These are phyloP conservation scores for Drosophila mojavensis DNA, from an alignment of 1,140 invertebrate species.

Conservation along the genomic window DNA sequence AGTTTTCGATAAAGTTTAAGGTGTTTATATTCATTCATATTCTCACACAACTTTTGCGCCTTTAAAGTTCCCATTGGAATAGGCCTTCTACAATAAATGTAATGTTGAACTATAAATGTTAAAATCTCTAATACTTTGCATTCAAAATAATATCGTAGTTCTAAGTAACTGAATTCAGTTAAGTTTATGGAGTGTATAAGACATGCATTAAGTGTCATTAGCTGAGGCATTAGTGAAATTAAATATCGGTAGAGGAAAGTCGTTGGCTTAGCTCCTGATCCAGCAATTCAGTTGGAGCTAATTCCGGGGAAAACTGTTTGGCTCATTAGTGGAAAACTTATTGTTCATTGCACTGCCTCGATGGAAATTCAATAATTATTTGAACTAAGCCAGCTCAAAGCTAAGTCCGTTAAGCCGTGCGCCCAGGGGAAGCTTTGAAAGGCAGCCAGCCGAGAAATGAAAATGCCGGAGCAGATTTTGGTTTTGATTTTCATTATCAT, in stretches of 20 bases:
- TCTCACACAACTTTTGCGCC: too few species aligned
- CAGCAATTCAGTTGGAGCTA: background rate
- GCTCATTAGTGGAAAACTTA: background rate
- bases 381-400: slow-evolving; percentile 4
- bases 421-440: slow-evolving; percentile 22
- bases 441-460: slow-evolving; percentile 43
- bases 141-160: too few species aligned
- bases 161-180: too few species aligned
- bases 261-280: background rate
- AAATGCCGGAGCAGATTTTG: slow-evolving; percentile 20
- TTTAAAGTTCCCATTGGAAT: too few species aligned
- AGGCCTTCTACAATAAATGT: too few species aligned
- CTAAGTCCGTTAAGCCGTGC: slow-evolving; percentile 23
- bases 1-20: too few species aligned
- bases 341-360: background rate
- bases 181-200: too few species aligned
- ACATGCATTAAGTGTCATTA: too few species aligned
- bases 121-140: too few species aligned
- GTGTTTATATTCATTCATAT: too few species aligned
- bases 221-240: background rate
- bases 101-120: too few species aligned
- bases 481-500: slow-evolving; percentile 29
- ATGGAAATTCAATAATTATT: slow-evolving; percentile 36
- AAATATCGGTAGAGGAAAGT: background rate
- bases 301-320: slow-evolving; percentile 3